Evolutionary conservation across 2,797 vertebrate species (phyloP).

Genomic region (Percopsis omiscomaycus): DNA sequence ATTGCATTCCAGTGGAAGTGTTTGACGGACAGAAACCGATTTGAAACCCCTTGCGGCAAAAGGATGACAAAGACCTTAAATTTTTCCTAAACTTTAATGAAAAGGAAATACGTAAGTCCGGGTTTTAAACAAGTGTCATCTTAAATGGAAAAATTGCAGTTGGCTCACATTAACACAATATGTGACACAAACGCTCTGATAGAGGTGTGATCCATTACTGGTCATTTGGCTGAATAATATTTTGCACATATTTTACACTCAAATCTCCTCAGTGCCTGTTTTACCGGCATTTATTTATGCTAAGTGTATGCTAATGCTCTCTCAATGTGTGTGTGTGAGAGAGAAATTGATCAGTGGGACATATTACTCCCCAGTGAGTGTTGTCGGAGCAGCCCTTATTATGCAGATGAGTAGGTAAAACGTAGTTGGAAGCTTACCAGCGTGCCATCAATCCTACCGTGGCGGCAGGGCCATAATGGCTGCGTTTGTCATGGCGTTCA

Average conservation of each 20-base stretch:
- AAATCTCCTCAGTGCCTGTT: conserved; percentile 38
- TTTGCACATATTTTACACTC: conserved; percentile 3
- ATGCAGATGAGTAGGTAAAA: conserved; percentile 70
- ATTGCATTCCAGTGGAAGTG: too few species aligned
- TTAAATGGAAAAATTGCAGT: conserved; percentile 4
- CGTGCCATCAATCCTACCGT: conserved; percentile 67
- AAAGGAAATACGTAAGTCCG: background rate
- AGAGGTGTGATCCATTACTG: conserved; percentile 26
- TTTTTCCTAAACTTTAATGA: background rate
- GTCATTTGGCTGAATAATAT: conserved; percentile 36
- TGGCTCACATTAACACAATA: background rate
- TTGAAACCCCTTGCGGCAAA: too few species aligned
- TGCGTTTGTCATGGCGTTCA: conserved; percentile 40
- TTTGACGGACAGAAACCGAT: too few species aligned
- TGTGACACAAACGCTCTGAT: conserved; percentile 25
- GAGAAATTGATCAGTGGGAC: conserved; percentile 55
- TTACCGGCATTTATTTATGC: conserved; percentile 44
- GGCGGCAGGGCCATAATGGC: conserved; percentile 44
- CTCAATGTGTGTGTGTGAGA: conserved; percentile 33
- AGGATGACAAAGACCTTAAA: background rate
- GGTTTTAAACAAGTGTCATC: background rate
- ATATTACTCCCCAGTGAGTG: conserved; percentile 43
- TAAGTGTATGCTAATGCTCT: conserved; percentile 50
- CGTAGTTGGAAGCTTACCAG: conserved; percentile 56
- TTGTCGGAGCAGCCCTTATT: conserved; percentile 50